Conservation (phyloP, 2,888 invertebrate genomes). For the Hypsopygia costalis region DNA sequence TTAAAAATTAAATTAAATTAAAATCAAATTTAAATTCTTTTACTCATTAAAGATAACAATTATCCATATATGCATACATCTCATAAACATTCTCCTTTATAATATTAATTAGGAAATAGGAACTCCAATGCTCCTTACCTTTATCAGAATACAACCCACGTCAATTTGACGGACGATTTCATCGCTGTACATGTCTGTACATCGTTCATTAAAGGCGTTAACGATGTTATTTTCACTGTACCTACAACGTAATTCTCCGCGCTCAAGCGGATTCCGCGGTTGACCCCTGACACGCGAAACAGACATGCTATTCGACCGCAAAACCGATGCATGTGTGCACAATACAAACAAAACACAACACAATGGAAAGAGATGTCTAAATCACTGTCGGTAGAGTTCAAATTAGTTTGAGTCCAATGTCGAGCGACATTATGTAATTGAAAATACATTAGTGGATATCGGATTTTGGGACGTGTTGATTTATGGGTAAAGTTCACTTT, state of each 20-base stretch:
- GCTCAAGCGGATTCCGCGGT: conserved; percentile 20
- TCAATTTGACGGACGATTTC: conserved; percentile 5
- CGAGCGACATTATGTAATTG: conserved; percentile 17
- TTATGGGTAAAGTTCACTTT: conserved; percentile 24
- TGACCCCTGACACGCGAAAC: conserved; percentile 21
- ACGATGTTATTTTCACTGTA: conserved; percentile 13
- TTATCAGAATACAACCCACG: not conserved
- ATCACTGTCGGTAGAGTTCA: conserved; percentile 1
- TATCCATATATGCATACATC: no score
- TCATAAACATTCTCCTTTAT: no score
- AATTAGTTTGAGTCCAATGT: not conserved
- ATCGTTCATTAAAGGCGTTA: conserved; percentile 10
- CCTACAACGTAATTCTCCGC: conserved; percentile 13
- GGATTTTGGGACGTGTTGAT: conserved; percentile 30
- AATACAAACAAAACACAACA: not conserved
- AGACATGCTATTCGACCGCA: conserved; percentile 20
- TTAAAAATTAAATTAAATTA: no score
- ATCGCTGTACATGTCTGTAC: conserved; percentile 1
- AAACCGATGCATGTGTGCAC: conserved; percentile 8
- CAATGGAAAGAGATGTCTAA: conserved; percentile 11
- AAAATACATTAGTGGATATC: conserved; percentile 27
- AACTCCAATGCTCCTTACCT: no score
- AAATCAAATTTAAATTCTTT: no score
- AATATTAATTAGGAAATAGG: no score
- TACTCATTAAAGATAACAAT: no score